phyloP scores from a whole-genome alignment of 2,113 vertebrate species.

The Anolis sagrei region DNA sequence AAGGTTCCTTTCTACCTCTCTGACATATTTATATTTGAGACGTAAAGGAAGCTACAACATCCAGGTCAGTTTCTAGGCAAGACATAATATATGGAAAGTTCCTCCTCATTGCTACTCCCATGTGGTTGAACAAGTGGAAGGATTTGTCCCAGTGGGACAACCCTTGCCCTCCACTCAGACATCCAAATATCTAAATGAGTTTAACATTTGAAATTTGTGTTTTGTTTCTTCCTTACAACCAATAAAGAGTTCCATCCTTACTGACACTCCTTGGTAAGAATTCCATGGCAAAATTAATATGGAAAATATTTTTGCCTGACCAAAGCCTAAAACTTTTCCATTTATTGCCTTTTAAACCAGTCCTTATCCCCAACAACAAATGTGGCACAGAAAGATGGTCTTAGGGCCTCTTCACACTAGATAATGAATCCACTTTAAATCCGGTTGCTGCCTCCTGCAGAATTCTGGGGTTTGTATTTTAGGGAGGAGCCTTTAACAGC shows the following conservation, averaged over 20 bases:
- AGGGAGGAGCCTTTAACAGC: too few relatives aligned
- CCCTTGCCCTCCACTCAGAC: slow-evolving; percentile 25
- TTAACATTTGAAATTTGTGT: slow-evolving; percentile 63
- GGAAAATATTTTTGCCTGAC: slow-evolving; percentile 56
- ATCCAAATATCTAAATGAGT: slow-evolving; percentile 54
- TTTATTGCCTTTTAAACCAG: slow-evolving; percentile 45
- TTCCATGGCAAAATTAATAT: slow-evolving; percentile 39
- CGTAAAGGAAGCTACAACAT: background rate
- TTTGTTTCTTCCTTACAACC: slow-evolving; percentile 44
- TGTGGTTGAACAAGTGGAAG: slow-evolving; percentile 26
- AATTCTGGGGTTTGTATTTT: too few relatives aligned
- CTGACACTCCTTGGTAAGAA: slow-evolving; percentile 27
- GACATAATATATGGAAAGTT: background rate
- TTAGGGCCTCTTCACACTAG: too few relatives aligned
- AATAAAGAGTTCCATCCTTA: slow-evolving; percentile 57
- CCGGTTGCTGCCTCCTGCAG: too few relatives aligned
- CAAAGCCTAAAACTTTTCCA: slow-evolving; percentile 46
- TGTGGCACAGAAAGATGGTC: slow-evolving; percentile 29
- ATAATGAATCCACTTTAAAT: too few relatives aligned
- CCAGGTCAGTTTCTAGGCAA: background rate
- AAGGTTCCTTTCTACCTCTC: background rate
- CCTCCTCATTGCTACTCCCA: background rate
- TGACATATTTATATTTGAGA: background rate
- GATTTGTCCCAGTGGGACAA: slow-evolving; percentile 18
- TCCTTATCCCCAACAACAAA: slow-evolving; percentile 22